A percentile compares a stretch with the other conserved stretches of the same genome.
Conservation (phyloP, 2,797 vertebrate genomes). For the Eidolon dupreanum region DNA sequence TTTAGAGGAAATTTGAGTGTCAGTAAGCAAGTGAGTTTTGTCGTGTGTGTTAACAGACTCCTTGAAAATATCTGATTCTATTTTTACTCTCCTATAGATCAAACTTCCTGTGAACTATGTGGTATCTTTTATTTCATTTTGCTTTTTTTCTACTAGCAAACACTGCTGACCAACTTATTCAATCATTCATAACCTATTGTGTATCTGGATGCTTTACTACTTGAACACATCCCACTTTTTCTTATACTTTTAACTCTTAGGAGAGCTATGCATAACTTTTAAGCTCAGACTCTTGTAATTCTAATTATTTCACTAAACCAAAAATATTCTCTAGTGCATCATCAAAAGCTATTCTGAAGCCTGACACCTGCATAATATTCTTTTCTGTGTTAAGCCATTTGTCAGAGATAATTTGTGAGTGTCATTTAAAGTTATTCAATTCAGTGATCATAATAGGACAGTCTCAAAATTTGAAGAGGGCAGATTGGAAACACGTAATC, state of each 20-base stretch:
- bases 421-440: constrained; percentile 14
- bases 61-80: background rate
- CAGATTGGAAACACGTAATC: constrained; percentile 1
- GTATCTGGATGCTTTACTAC: background rate
- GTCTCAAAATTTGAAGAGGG: background rate
- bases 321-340: background rate
- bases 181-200: background rate
- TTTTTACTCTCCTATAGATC: background rate
- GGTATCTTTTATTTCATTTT: background rate
- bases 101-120: background rate
- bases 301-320: background rate
- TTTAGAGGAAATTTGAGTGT: background rate
- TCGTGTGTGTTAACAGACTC: background rate
- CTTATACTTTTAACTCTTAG: background rate
- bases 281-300: background rate
- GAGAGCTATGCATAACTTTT: background rate
- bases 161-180: background rate
- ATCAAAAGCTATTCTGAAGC: constrained; percentile 18
- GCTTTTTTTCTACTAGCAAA: constrained; percentile 27
- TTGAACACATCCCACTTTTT: background rate
- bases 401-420: constrained; percentile 40
- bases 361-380: background rate
- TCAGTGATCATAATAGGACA: background rate
- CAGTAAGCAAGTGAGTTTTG: background rate
- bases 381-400: constrained; percentile 20